Evolutionary conservation across 2,888 invertebrate species (phyloP), one percentile per base, ranked within the genome.

Genomic region (Tachina grossa): DNA sequence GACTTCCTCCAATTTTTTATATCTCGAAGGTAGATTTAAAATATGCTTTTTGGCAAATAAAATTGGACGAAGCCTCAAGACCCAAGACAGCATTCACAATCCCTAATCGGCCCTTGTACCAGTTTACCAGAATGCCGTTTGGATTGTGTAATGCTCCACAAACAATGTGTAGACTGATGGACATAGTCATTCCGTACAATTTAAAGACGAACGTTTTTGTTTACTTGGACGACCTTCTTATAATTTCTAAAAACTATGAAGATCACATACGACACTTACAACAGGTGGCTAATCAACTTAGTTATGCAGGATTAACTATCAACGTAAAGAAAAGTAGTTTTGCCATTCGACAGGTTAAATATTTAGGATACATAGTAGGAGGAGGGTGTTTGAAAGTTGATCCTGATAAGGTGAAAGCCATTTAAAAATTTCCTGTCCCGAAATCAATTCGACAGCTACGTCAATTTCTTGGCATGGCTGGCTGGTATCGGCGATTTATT

Each of bases 1-100:
- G 74, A 41, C 74, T 59, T 74, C 74, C 51, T 61, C 74, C 61
- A 74, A 61, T 61, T 74, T 74, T 39, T 16, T 74, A 19, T 16
- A 74, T 74, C 51, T 61, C 74, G 4, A 74, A 61, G 19, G 61
- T 61, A 9, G 61, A 74, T 51, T 19, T 31, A 31, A 31, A 31
- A 31, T 2, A 31, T 31, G 31, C 31, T 3, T 31, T 31, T 31
- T 31, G 31, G 31, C 31, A 31, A 31, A 31, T 31, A 2, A 31
- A 31, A 31, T 31, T 31, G 31, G 31, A 31, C 31, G 31, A 31
- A 31, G 31, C 31, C 31, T 31, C 31, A 31, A 31, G 31, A 31
- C 31, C 31, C 31, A 31, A 61, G 14, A 74, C 74, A 1, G 74
- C 61, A 22, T 74, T 74, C 39, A 61, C 74, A 16, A 13, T 72